These are phyloP conservation scores for Solenodon paradoxus DNA, from an alignment of 2,113 vertebrate genomes.

Conservation along the genomic window DNA sequence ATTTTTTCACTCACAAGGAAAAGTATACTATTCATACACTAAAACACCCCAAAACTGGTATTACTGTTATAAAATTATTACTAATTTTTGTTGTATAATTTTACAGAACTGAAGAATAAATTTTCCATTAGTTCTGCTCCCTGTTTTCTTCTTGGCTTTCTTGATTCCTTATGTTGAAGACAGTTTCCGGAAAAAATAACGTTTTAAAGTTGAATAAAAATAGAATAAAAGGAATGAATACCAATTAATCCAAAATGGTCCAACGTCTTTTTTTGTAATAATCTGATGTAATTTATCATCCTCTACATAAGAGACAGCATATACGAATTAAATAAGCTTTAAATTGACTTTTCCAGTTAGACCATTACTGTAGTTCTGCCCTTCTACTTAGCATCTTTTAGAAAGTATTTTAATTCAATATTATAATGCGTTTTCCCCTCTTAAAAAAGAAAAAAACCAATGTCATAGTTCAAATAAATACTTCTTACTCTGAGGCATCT, in stretches of 20 bases:
- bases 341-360: conserved; percentile 33
- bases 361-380: neutral
- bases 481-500: conserved; percentile 9
- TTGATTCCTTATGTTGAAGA: conserved; percentile 8
- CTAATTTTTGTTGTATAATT: conserved; percentile 40
- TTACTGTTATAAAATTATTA: neutral
- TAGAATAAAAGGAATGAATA: neutral
- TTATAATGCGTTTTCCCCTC: neutral
- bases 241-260: conserved; percentile 3
- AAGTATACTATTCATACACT: conserved; percentile 24
- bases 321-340: neutral
- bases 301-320: neutral
- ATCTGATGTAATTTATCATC: neutral
- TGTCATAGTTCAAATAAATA: conserved; percentile 6
- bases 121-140: conserved; percentile 7
- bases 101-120: conserved; percentile 27
- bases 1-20: neutral
- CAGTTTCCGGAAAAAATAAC: neutral
- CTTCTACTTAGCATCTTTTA: neutral
- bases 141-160: neutral
- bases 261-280: neutral
- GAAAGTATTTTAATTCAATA: conserved; percentile 22
- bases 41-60: neutral
- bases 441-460: neutral
- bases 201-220: conserved; percentile 33